These are phyloP conservation scores for Geococcyx californianus DNA, from an alignment of 2,113 vertebrate genomes.

Conservation along the genomic window DNA sequence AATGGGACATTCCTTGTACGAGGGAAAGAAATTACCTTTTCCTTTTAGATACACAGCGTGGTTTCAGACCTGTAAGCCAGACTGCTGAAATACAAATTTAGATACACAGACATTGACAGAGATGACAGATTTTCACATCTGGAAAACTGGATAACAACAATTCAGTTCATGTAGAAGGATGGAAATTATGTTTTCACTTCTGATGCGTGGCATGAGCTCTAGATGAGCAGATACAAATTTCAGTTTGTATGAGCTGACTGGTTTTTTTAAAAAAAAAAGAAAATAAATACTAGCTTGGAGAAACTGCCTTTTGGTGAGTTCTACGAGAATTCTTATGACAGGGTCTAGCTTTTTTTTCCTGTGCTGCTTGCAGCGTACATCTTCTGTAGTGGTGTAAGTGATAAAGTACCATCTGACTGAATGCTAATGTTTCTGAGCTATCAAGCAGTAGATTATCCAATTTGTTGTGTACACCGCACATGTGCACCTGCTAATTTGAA, in stretches of 20 bases:
- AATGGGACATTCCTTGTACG: slow-evolving; percentile 14
- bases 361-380: not conserved
- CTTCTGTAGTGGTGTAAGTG: not conserved
- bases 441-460: slow-evolving; percentile 4
- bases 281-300: slow-evolving; percentile 9
- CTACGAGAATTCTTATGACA: not conserved
- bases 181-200: slow-evolving; percentile 70
- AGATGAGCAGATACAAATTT: slow-evolving; percentile 66
- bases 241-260: slow-evolving; percentile 32
- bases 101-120: slow-evolving; percentile 49
- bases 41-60: slow-evolving; percentile 48
- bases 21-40: slow-evolving; percentile 67
- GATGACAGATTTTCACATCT: slow-evolving; percentile 75
- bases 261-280: not conserved
- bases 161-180: slow-evolving; percentile 65
- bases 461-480: slow-evolving; percentile 11
- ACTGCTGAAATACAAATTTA: slow-evolving; percentile 59
- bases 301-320: slow-evolving; percentile 34
- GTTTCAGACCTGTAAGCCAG: slow-evolving; percentile 47
- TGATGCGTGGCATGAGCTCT: slow-evolving; percentile 53
- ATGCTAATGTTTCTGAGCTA: not conserved
- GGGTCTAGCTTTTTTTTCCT: not conserved
- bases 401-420: slow-evolving; percentile 36
- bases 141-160: slow-evolving; percentile 75
- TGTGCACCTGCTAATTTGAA: slow-evolving; percentile 55